These are phyloP conservation scores for Scaptodrosophila lebanonensis DNA, from an alignment of 1,140 invertebrate species.

Conservation along the genomic window DNA sequence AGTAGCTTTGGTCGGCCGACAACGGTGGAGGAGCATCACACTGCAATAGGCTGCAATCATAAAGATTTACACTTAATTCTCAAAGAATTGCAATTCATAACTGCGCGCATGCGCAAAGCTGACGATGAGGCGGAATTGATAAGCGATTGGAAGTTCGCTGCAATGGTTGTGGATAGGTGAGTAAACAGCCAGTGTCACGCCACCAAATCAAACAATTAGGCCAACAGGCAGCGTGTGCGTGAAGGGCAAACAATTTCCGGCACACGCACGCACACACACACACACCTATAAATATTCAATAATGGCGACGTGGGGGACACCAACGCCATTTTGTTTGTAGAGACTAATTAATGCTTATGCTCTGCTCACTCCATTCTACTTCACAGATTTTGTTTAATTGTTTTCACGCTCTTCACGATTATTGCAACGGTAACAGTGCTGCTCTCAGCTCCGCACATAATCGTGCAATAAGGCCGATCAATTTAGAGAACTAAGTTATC, in stretches of 20 bases:
- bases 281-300: slow-evolving; percentile 38
- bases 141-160: slow-evolving; percentile 99
- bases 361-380: slow-evolving; percentile 34
- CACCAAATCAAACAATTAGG: slow-evolving; percentile 61
- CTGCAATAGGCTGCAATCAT: slow-evolving; percentile 79
- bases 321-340: slow-evolving; percentile 43
- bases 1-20: slow-evolving; percentile 80
- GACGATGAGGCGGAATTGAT: slow-evolving; percentile 94
- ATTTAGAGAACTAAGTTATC: slow-evolving; percentile 60
- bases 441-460: slow-evolving; percentile 95
- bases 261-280: slow-evolving; percentile 6
- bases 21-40: slow-evolving; percentile 81
- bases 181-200: slow-evolving; percentile 31
- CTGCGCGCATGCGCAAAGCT: slow-evolving; percentile 90
- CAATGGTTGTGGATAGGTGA: slow-evolving; percentile 97
- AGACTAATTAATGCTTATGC: neutral
- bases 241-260: slow-evolving; percentile 2
- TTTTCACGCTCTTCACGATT: slow-evolving; percentile 97
- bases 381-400: slow-evolving; percentile 94
- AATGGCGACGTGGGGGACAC: slow-evolving; percentile 18
- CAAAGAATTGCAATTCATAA: slow-evolving; percentile 96
- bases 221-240: slow-evolving; percentile 39
- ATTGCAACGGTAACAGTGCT: slow-evolving; percentile 96
- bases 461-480: slow-evolving; percentile 86
- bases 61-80: slow-evolving; percentile 90